phyloP scores from a whole-genome alignment of 1,140 invertebrate species.

The Meloidogyne floridensis region DNA sequence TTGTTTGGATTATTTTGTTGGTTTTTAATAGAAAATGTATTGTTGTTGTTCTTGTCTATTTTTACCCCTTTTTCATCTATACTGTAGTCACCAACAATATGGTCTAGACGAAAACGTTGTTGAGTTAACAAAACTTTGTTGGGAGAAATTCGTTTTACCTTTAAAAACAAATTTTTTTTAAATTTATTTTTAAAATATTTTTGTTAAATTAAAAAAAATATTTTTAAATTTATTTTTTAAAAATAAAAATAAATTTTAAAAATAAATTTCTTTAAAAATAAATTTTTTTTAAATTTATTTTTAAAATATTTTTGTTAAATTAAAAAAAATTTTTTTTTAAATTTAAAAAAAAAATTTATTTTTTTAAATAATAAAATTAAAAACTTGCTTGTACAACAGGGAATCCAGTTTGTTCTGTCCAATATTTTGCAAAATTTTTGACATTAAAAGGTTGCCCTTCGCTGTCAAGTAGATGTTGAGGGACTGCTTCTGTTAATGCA shows the following conservation, averaged over 20 bases:
- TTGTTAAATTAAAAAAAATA: too few species aligned
- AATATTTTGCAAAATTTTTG: constrained; percentile 50
- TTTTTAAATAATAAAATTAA: too few species aligned
- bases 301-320: too few species aligned
- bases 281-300: too few species aligned
- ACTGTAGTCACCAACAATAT: constrained; percentile 35
- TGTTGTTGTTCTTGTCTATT: not conserved
- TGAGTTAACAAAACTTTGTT: constrained; percentile 55
- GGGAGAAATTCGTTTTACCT: constrained; percentile 51
- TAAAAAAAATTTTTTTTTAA: too few species aligned
- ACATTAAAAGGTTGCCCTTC: constrained; percentile 57
- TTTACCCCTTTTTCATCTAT: not conserved
- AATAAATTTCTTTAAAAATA: too few species aligned
- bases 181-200: constrained; percentile 27
- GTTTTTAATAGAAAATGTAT: not conserved
- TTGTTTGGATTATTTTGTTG: not conserved
- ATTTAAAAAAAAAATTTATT: too few species aligned
- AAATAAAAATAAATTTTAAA: too few species aligned
- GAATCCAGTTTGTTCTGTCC: constrained; percentile 63
- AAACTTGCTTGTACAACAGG: constrained; percentile 39
- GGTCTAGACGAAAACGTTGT: constrained; percentile 61
- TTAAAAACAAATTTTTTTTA: not conserved
- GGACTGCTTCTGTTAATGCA: constrained; percentile 55
- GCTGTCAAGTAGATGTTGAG: constrained; percentile 49
- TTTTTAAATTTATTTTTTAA: too few species aligned